Conservation (phyloP, 2,113 vertebrate species). For the Apodemus sylvaticus region DNA sequence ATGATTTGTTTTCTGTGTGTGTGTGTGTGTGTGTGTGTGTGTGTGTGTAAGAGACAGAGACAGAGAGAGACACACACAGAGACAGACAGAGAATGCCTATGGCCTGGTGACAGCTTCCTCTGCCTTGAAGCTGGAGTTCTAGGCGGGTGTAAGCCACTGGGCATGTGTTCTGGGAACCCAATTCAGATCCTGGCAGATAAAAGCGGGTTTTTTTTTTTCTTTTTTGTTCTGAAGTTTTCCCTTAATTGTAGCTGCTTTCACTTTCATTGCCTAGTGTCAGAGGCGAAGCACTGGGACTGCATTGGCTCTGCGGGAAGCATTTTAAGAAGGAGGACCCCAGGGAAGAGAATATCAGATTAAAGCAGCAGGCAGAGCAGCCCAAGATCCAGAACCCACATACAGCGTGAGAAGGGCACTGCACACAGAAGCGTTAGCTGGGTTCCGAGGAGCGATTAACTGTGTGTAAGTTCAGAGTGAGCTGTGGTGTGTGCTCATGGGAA, state of each 20-base stretch:
- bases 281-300: neutral
- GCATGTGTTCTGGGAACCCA: neutral
- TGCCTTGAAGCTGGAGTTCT: neutral
- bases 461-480: neutral
- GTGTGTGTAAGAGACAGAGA: too few species aligned
- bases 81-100: too few species aligned
- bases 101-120: neutral
- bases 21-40: neutral
- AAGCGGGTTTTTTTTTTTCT: too few species aligned
- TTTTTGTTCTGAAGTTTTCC: neutral
- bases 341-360: neutral
- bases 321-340: neutral
- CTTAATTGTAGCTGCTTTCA: conserved; percentile 43
- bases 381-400: neutral
- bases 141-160: neutral
- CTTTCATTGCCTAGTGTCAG: conserved; percentile 22
- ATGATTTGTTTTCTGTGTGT: neutral
- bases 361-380: neutral
- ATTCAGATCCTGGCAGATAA: neutral
- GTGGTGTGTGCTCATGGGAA: neutral
- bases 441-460: neutral
- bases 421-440: neutral
- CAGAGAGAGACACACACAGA: too few species aligned
- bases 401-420: neutral
- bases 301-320: neutral